A percentile compares a stretch with the other conserved stretches of the same genome.
These are phyloP conservation scores for Conopomorpha cramerella DNA, from an alignment of 1,140 invertebrate genomes.

Conservation along the genomic window DNA sequence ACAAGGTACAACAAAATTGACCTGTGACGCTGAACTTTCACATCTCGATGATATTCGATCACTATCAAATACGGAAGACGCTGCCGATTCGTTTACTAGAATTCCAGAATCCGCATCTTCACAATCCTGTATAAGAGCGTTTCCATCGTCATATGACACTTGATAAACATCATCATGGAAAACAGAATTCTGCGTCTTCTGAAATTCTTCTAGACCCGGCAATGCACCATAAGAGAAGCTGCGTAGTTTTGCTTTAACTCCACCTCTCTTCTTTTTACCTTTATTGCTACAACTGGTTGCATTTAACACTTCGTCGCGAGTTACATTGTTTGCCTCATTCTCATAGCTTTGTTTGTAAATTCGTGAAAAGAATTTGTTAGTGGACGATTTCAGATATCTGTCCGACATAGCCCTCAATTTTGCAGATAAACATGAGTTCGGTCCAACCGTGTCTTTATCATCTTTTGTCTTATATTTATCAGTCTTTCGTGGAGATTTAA, in stretches of 20 bases:
- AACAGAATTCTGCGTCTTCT: slow-evolving; percentile 65
- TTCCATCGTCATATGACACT: slow-evolving; percentile 64
- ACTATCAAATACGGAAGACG: slow-evolving; percentile 69
- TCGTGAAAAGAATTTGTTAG: slow-evolving; percentile 70
- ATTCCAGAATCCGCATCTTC: slow-evolving; percentile 79
- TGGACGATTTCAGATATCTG: slow-evolving; percentile 70
- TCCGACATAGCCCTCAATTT: slow-evolving; percentile 75
- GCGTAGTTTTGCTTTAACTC: slow-evolving; percentile 65
- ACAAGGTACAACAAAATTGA: slow-evolving; percentile 30
- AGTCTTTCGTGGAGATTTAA: slow-evolving; percentile 46
- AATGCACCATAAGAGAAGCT: slow-evolving; percentile 78
- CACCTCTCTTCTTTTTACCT: slow-evolving; percentile 45
- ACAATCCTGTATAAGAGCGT: slow-evolving; percentile 58
- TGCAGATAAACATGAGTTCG: slow-evolving; percentile 67
- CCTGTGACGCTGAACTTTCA: slow-evolving; percentile 61
- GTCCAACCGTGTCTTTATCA: slow-evolving; percentile 54
- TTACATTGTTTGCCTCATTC: slow-evolving; percentile 16
- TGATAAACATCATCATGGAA: slow-evolving; percentile 60
- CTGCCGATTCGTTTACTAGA: slow-evolving; percentile 72
- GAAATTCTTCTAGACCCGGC: slow-evolving; percentile 73
- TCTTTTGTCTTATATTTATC: slow-evolving; percentile 52
- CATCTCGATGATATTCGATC: slow-evolving; percentile 61
- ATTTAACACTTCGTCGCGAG: slow-evolving; percentile 28
- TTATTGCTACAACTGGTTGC: slow-evolving; percentile 45
- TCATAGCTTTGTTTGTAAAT: slow-evolving; percentile 62